These are phyloP conservation scores for Allobates femoralis DNA, from an alignment of 2,797 vertebrate genomes.

Conservation along the genomic window DNA sequence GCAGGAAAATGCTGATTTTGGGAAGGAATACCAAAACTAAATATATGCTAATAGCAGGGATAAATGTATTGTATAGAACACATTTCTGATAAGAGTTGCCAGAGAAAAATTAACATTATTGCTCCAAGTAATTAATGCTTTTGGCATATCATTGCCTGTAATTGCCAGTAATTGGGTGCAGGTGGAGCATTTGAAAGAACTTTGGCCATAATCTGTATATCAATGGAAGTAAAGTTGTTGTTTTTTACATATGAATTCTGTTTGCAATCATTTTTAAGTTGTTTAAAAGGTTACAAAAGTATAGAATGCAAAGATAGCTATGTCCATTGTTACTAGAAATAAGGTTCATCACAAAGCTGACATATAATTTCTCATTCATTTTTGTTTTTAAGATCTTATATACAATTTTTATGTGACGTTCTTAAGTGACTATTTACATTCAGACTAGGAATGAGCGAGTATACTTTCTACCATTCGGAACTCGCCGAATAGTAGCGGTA, in stretches of 20 bases:
- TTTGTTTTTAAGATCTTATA: not conserved
- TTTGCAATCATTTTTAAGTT: not conserved
- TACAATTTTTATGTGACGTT: too few species aligned
- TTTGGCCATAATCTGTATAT: conserved; percentile 42
- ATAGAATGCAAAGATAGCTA: not conserved
- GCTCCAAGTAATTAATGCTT: conserved; percentile 47
- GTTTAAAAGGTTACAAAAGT: not conserved
- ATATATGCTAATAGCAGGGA: conserved; percentile 19
- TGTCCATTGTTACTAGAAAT: not conserved
- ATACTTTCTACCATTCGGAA: too few species aligned
- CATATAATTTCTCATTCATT: not conserved
- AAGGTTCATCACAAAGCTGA: not conserved
- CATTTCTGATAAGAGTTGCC: conserved; percentile 16
- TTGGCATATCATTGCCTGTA: conserved; percentile 50
- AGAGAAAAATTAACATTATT: conserved; percentile 44
- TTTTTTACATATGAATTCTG: conserved; percentile 6
- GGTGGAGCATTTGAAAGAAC: conserved; percentile 30
- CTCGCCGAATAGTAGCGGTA: too few species aligned
- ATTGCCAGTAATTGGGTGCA: conserved; percentile 54
- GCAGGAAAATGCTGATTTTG: not conserved
- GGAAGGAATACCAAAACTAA: not conserved
- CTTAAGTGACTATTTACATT: too few species aligned
- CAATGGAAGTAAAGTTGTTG: conserved; percentile 19
- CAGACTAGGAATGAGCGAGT: too few species aligned
- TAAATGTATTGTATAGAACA: conserved; percentile 33